Base-by-base conservation (phyloP, 2,888 invertebrate species). In the Deilephila elpenor region DNA sequence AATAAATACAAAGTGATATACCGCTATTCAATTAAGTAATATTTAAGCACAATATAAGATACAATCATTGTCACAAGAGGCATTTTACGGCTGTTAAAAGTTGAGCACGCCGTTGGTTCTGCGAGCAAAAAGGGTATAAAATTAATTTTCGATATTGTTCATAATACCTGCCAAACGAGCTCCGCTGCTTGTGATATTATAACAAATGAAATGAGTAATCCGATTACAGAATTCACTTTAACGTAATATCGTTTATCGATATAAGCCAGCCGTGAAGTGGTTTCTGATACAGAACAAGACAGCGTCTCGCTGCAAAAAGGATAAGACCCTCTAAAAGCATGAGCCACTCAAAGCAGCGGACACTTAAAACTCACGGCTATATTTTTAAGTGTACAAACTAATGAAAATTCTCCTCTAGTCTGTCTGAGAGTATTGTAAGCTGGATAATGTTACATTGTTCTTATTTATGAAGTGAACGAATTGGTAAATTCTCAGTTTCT, bases 81-180 rank as follows among this genome's bases (percentile, higher is more conserved):
- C 44, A 73, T 60, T 60, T 60, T 60, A 61, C 78, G 76, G 77
- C 75, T 71, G 71, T 75, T 78, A 74, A 77, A 78, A 77, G 79
- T 79, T 82, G 80, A 80, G 80, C 80, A 78, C 75, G 78, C 81
- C 82, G 82, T 83, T 81, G 80, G 81, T 78, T 80, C 79, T 77
- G 77, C 77, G 77, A 78, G 76, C 77, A 76, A 79, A 44, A 67
- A 17, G 62, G 37, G 34, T 53, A 25, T 3, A 72, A 60, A 62
- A 70, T 56, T 53, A 34, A 56, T 51, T 70, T 59, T 51, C 37
- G 29, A 59, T 73, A 73, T 60, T 73, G 44, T 20, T 20, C 25
- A 51, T 25, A 59, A 73, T 70, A 73, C 44, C 37, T 59, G 44
- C 60, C 20, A 51, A 25, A 51, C 3, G 32, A 64, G 34, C 64